Conservation (phyloP, 23 tunicate species). For the Styela clava region DNA sequence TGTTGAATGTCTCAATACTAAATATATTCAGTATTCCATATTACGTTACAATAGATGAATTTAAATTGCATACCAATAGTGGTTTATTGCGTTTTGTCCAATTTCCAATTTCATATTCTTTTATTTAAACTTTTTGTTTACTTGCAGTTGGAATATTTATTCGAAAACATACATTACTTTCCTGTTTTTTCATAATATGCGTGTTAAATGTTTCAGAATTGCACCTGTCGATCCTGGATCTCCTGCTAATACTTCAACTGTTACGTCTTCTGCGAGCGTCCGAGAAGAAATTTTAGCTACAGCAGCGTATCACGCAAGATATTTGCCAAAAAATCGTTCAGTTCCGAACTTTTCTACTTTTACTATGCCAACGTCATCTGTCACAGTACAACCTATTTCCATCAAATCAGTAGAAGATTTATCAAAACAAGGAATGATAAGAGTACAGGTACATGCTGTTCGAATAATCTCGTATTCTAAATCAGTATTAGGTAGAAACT, state of each 20-base stretch:
- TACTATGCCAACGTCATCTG: not conserved
- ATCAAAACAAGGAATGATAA: not conserved
- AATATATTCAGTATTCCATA: too few relatives aligned
- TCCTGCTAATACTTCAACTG: not conserved
- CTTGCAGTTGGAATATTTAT: too few relatives aligned
- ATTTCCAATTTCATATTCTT: too few relatives aligned
- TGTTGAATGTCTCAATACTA: too few relatives aligned
- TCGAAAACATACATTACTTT: too few relatives aligned
- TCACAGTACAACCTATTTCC: not conserved
- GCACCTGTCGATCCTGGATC: conserved; percentile 14
- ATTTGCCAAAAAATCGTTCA: conserved; percentile 25
- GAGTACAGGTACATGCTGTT: not conserved
- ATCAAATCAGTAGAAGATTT: not conserved
- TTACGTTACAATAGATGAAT: too few relatives aligned
- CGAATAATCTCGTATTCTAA: too few relatives aligned
- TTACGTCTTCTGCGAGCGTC: not conserved
- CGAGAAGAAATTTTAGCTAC: conserved; percentile 16
- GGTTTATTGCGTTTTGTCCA: too few relatives aligned
- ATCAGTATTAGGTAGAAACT: too few relatives aligned
- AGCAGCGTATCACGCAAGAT: conserved; percentile 20
- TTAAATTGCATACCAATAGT: too few relatives aligned
- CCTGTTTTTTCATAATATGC: too few relatives aligned
- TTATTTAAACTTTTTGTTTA: too few relatives aligned
- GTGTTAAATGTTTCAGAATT: conserved; percentile 2
- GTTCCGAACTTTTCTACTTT: conserved; percentile 9